A percentile compares a stretch with the other conserved stretches of the same genome.
phyloP scores from a whole-genome alignment of 2,888 invertebrate genomes.

The Drosophila prostipennis region DNA sequence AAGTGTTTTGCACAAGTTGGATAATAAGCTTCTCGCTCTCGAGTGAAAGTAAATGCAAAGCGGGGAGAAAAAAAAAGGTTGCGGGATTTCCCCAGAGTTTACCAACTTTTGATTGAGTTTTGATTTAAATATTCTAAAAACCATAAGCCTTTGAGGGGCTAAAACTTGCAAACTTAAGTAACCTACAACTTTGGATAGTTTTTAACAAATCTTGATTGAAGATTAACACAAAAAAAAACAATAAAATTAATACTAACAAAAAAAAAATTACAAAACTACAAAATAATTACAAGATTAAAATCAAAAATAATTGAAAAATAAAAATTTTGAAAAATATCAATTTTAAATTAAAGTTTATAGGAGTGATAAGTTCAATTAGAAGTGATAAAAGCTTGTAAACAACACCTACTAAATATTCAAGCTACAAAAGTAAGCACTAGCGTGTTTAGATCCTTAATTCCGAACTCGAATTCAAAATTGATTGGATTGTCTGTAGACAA shows the following conservation, averaged over 20 bases:
- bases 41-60: conserved; percentile 31
- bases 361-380: too few species aligned
- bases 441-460: conserved; percentile 1
- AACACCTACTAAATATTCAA: too few species aligned
- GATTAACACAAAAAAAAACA: too few species aligned
- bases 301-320: too few species aligned
- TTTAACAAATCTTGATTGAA: too few species aligned
- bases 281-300: too few species aligned
- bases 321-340: too few species aligned
- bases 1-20: conserved; percentile 17
- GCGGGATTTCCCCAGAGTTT: conserved; percentile 7
- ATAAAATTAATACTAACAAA: too few species aligned
- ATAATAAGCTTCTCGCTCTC: conserved; percentile 22
- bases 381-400: too few species aligned
- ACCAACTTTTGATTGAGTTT: conserved; percentile 16
- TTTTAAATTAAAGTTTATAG: too few species aligned
- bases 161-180: background rate
- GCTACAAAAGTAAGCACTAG: background rate
- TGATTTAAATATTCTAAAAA: background rate
- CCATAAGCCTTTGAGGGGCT: too few species aligned
- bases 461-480: conserved; percentile 16
- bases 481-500: conserved; percentile 24
- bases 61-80: background rate
- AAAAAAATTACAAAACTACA: too few species aligned
- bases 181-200: background rate